These are phyloP conservation scores for Sphenodon punctatus DNA, from an alignment of 2,797 vertebrate species.

Conservation along the genomic window DNA sequence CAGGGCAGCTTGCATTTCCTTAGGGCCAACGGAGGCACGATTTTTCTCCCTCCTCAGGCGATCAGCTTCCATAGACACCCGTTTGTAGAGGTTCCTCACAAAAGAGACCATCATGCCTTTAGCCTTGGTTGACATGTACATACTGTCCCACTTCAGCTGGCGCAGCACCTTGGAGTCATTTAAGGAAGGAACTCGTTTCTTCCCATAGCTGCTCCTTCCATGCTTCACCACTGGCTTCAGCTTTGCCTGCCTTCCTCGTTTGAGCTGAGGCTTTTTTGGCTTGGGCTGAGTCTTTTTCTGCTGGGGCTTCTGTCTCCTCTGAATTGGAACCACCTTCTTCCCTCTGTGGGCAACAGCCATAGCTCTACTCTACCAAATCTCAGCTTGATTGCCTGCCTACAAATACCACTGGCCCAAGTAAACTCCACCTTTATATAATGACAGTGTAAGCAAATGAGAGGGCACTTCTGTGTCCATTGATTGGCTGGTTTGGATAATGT, in stretches of 20 bases:
- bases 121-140: slow-evolving; percentile 12
- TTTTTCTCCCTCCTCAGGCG: not conserved
- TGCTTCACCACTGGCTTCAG: not conserved
- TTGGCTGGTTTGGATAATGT: slow-evolving; percentile 3
- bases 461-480: not conserved
- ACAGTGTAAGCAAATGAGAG: not conserved
- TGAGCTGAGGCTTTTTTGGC: not conserved
- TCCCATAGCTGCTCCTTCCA: not conserved
- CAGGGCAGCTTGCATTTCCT: not conserved
- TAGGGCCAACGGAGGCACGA: not conserved
- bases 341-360: not conserved
- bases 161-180: not conserved
- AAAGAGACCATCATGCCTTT: not conserved
- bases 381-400: not conserved
- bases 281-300: not conserved
- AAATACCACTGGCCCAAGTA: not conserved
- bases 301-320: not conserved
- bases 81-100: slow-evolving; percentile 7
- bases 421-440: not conserved
- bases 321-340: not conserved
- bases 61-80: slow-evolving; percentile 7
- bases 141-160: not conserved
- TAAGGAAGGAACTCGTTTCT: not conserved
- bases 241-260: not conserved
- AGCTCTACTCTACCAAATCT: not conserved